These are phyloP conservation scores for Pelagia noctiluca DNA, from an alignment of 30 jellyfish, hydroid and myxozoan genomes.

Conservation along the genomic window DNA sequence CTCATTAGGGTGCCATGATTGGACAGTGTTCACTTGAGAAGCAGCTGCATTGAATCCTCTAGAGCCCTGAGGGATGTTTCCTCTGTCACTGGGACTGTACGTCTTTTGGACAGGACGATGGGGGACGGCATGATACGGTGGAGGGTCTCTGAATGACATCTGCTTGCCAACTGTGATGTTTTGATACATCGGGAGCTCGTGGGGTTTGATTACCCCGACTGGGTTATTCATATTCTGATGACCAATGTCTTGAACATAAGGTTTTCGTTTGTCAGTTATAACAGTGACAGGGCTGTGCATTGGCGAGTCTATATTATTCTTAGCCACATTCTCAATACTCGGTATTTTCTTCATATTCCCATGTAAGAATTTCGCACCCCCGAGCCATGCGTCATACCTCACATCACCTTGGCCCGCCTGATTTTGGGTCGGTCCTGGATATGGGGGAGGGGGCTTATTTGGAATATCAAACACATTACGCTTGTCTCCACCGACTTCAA, in stretches of 20 bases:
- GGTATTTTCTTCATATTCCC: slow-evolving; percentile 63
- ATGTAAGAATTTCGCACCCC: slow-evolving; percentile 22
- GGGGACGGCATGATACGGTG: slow-evolving; percentile 47
- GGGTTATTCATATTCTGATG: slow-evolving; percentile 10
- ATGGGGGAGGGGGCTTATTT: slow-evolving; percentile 98
- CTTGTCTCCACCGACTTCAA: slow-evolving; percentile 69
- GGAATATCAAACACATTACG: slow-evolving; percentile 65
- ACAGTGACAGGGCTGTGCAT: slow-evolving; percentile 71
- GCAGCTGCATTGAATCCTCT: slow-evolving; percentile 11
- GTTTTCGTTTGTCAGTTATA: slow-evolving; percentile 63
- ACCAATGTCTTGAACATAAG: slow-evolving; percentile 20
- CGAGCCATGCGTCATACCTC: slow-evolving; percentile 53
- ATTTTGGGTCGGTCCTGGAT: slow-evolving; percentile 82
- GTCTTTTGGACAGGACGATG: slow-evolving; percentile 63
- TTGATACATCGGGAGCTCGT: slow-evolving; percentile 74
- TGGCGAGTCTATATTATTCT: slow-evolving; percentile 56
- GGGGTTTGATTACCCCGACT: slow-evolving; percentile 8
- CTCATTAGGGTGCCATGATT: slow-evolving; percentile 25
- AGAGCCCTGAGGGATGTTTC: slow-evolving; percentile 14
- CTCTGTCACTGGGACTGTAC: slow-evolving; percentile 62
- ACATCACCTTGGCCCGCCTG: slow-evolving; percentile 23
- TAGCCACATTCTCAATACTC: slow-evolving; percentile 74
- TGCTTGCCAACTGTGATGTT: slow-evolving; percentile 14
- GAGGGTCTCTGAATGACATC: slow-evolving; percentile 40
- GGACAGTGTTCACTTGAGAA: slow-evolving; percentile 21